Conservation (phyloP, 1,140 invertebrate genomes). For the Zaprionus inermis region DNA sequence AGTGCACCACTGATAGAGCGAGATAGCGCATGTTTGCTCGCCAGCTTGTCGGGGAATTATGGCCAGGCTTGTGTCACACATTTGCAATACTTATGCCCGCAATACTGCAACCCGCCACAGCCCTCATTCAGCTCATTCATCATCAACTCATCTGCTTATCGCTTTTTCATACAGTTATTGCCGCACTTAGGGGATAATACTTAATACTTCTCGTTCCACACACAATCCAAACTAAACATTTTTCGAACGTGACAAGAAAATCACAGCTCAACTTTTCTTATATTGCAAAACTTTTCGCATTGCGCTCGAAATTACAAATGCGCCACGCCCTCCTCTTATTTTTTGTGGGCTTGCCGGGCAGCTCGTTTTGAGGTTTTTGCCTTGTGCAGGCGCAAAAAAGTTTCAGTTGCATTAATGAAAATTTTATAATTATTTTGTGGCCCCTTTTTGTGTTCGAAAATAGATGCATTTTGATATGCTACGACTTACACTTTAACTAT, state of each 20-base stretch:
- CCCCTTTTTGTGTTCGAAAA: conserved; percentile 27
- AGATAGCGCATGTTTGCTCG: conserved; percentile 33
- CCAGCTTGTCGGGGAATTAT: conserved; percentile 38
- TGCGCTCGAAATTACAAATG: conserved; percentile 54
- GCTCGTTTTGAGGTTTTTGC: conserved; percentile 13
- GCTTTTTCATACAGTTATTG: conserved; percentile 5
- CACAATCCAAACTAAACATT: conserved; percentile 40
- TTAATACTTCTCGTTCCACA: conserved; percentile 19
- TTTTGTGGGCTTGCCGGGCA: background rate
- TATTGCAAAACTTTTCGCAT: conserved; percentile 74
- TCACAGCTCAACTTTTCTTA: conserved; percentile 70
- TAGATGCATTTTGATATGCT: conserved; percentile 30
- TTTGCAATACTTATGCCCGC: conserved; percentile 24
- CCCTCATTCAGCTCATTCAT: conserved; percentile 9
- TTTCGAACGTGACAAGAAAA: conserved; percentile 74
- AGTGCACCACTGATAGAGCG: background rate
- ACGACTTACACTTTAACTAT: background rate
- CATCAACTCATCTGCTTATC: conserved; percentile 40
- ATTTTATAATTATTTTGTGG: conserved; percentile 45
- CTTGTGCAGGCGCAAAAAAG: conserved; percentile 24
- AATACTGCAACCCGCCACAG: too few relatives aligned
- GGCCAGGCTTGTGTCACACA: conserved; percentile 29
- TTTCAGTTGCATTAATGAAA: conserved; percentile 47
- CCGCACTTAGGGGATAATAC: background rate
- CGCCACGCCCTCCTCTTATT: conserved; percentile 14